A percentile compares a stretch with the other conserved stretches of the same genome.
These are phyloP conservation scores for Pandemis heparana DNA, from an alignment of 2,888 invertebrate species.

Conservation along the genomic window DNA sequence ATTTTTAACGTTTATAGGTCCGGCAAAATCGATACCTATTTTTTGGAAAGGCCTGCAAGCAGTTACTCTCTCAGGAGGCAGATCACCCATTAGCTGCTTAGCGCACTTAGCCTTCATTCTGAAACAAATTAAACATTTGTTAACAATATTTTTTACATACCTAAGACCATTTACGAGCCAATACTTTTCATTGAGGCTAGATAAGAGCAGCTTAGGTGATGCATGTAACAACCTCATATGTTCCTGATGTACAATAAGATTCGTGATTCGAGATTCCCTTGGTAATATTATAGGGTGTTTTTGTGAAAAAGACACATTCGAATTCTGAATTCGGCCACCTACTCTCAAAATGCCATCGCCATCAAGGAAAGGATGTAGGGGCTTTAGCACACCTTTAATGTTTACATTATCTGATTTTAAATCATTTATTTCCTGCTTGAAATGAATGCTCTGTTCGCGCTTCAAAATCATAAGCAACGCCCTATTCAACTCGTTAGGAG, in stretches of 20 bases:
- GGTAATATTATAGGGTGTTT: conserved; percentile 12
- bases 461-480: conserved; percentile 35
- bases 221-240: conserved; percentile 22
- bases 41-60: conserved; percentile 30
- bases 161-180: conserved; percentile 16
- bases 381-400: conserved; percentile 35
- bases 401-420: conserved; percentile 10
- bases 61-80: conserved; percentile 24
- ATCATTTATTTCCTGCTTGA: conserved; percentile 35
- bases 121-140: conserved; percentile 35
- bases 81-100: conserved; percentile 39
- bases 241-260: conserved; percentile 3
- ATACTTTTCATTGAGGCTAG: conserved; percentile 34
- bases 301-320: not conserved
- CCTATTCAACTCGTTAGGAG: conserved; percentile 18
- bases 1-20: not conserved
- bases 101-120: conserved; percentile 34
- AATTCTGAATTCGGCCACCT: not conserved
- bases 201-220: not conserved
- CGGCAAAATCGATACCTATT: not conserved
- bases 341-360: not conserved
- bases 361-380: conserved; percentile 22
- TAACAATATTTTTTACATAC: conserved; percentile 34
- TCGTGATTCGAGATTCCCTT: not conserved
- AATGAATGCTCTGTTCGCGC: conserved; percentile 44